Percentiles rank a stretch among this genome's conserved stretches.
Conservation (phyloP, 2,888 invertebrate genomes). For the Callyntrura guangdongensis region DNA sequence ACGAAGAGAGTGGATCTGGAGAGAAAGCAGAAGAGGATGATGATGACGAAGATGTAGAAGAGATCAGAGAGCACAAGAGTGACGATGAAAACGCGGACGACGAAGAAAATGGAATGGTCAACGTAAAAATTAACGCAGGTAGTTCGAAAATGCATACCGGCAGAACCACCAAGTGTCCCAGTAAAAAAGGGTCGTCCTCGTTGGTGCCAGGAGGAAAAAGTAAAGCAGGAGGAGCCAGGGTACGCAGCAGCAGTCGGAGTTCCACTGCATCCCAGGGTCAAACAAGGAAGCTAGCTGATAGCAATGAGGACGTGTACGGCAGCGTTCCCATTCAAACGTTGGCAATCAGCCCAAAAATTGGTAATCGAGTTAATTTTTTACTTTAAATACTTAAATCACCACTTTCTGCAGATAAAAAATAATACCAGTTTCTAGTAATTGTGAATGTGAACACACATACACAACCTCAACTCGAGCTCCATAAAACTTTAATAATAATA, state of each 20-base stretch:
- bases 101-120: conserved; percentile 66
- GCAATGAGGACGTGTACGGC: conserved; percentile 84
- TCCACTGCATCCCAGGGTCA: not conserved
- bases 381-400: conserved; percentile 59
- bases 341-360: conserved; percentile 82
- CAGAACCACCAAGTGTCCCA: not conserved
- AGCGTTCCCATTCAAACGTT: conserved; percentile 82
- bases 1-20: conserved; percentile 40
- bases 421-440: too few species aligned
- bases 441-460: conserved; percentile 52
- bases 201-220: not conserved
- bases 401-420: too few species aligned
- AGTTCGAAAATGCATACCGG: conserved; percentile 10
- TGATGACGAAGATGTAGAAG: conserved; percentile 68
- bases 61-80: conserved; percentile 33
- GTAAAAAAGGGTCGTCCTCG: conserved; percentile 20
- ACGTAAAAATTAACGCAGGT: conserved; percentile 60
- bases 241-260: not conserved
- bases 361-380: conserved; percentile 80
- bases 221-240: conserved; percentile 29
- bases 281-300: conserved; percentile 74
- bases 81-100: conserved; percentile 71
- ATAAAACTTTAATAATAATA: not conserved
- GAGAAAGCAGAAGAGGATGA: conserved; percentile 53
- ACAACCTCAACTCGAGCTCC: conserved; percentile 42